Base-by-base conservation (phyloP, 2,888 invertebrate genomes). In the Cabera pusaria region DNA sequence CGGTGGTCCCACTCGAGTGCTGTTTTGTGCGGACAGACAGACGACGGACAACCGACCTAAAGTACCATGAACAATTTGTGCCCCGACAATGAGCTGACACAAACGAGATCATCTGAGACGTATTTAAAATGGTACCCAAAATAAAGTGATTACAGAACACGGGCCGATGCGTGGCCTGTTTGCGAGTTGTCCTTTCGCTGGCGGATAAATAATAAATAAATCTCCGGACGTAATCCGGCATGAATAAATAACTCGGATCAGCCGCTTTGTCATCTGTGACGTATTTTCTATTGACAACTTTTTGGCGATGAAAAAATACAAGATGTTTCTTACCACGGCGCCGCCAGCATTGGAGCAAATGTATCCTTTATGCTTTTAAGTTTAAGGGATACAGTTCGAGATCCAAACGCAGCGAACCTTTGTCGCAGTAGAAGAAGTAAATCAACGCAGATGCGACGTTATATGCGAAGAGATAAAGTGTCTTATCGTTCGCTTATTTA, bases 161-260 rank as follows among this genome's bases (percentile, higher is more conserved):
- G 63, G 54, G 40, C 66, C 62, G 59, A 61, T 60, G 49, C 52
- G 56, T 56, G 56, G 51, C 54, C 51, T 72, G 79, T 77, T 79
- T 72, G 74, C 35, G 65, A 68, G 65, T 57, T 71, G 76, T 75
- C 74, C 77, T 78, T 75, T 77, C 67, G 67, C 62, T 60, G 68
- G 64, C 68, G 54, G 74, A 76, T 78, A 76, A 71, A 64, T 65
- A 64, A 64, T 69, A 70, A 71, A 72, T 77, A 76, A 39, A 28
- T 74, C 72, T 48, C 38, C 48, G 48, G 58, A 59, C 70, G 72
- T 85, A 84, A 87, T 86, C 86, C 75, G 64, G 79, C 74, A 85
- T 88, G 87, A 87, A 87, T 86, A 85, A 80, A 80, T 84, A 77
- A 74, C 73, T 71, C 71, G 58, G 67, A 72, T 75, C 70, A 73